phyloP scores from a whole-genome alignment of 2,113 vertebrate species.

The Thomomys bottae region DNA sequence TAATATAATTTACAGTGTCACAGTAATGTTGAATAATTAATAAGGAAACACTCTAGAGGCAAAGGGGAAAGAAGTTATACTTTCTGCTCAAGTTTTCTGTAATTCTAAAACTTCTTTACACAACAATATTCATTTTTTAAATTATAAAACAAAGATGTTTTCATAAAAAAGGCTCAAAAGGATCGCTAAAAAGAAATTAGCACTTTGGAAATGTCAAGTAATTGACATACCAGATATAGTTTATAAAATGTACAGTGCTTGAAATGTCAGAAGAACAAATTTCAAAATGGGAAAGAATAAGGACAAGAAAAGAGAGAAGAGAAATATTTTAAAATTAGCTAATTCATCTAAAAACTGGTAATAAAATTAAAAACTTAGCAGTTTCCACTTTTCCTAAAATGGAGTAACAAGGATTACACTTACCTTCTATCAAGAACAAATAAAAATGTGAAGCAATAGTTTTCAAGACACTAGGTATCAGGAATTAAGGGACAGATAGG shows the following conservation, averaged over 20 bases:
- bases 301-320: neutral
- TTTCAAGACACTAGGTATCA: neutral
- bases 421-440: neutral
- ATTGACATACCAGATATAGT: neutral
- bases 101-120: neutral
- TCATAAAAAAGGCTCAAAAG: neutral
- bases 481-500: slow-evolving; percentile 1
- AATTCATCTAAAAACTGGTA: neutral
- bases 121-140: neutral
- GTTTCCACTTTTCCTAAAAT: neutral
- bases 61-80: neutral
- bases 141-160: neutral
- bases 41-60: neutral
- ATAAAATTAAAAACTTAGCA: neutral
- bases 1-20: neutral
- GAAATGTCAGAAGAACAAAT: neutral
- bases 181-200: neutral
- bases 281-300: neutral
- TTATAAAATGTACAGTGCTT: neutral
- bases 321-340: neutral
- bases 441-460: neutral
- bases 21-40: neutral
- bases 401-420: neutral
- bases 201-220: neutral
- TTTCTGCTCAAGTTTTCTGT: neutral